A percentile compares a stretch with the other conserved stretches of the same genome.
Conservation (phyloP, 2,888 invertebrate genomes). For the Athrips mouffetella region DNA sequence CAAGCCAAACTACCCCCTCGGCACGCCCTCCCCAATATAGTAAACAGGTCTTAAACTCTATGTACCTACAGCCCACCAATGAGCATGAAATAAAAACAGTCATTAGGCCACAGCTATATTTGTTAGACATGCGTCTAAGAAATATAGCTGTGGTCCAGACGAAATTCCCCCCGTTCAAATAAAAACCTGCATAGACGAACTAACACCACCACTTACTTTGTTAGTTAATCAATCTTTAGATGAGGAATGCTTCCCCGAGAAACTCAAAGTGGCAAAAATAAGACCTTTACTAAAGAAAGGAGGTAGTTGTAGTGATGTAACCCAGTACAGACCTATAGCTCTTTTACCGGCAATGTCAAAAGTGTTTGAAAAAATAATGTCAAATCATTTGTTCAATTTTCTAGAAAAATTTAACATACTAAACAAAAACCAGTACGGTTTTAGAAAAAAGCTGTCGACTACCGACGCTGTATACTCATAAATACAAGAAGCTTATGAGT, state of each 20-base stretch:
- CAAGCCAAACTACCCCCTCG: too few species aligned
- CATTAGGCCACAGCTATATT: neutral
- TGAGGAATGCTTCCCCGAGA: neutral
- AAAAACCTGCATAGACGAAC: neutral
- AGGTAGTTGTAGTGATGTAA: neutral
- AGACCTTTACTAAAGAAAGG: neutral
- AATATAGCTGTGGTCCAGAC: neutral
- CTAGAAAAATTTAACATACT: neutral
- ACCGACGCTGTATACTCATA: neutral
- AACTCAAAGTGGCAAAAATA: neutral
- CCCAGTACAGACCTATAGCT: neutral
- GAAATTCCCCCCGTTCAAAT: neutral
- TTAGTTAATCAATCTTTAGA: neutral
- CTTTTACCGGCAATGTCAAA: neutral
- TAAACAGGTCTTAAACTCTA: neutral
- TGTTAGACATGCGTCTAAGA: too few species aligned
- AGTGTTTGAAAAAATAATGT: neutral
- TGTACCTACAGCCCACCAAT: neutral
- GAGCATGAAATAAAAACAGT: neutral
- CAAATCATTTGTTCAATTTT: neutral
- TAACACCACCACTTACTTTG: neutral
- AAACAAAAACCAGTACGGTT: neutral
- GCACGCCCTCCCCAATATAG: neutral
- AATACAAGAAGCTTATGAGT: neutral
- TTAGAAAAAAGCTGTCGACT: neutral